A percentile compares a stretch with the other conserved stretches of the same genome.
Evolutionary conservation across 2,888 invertebrate genomes (phyloP).

Genomic region (Hydroisotoma schaefferi): DNA sequence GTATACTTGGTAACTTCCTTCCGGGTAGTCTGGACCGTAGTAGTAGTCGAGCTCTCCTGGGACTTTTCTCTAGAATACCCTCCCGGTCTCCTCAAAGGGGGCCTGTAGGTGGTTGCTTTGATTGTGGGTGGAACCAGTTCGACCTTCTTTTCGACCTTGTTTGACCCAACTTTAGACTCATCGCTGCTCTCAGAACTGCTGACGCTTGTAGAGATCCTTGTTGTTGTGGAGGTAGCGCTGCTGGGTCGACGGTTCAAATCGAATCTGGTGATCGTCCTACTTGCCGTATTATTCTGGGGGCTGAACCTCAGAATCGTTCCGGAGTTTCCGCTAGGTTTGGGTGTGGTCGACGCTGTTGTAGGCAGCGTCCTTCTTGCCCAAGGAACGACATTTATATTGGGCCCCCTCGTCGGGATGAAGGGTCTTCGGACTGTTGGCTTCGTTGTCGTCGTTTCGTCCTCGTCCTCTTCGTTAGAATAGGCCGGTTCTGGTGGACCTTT

Average conservation of each 20-base stretch:
- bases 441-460: constrained; percentile 2
- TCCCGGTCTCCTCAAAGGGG: constrained; percentile 38
- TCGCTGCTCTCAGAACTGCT: background rate
- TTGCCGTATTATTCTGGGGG: constrained; percentile 25
- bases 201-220: background rate
- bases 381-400: constrained; percentile 32
- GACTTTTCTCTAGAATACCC: constrained; percentile 26
- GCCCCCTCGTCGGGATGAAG: constrained; percentile 41
- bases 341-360: constrained; percentile 7
- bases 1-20: background rate
- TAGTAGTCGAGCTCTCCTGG: background rate
- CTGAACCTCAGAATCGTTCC: constrained; percentile 18
- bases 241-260: constrained; percentile 8
- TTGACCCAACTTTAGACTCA: background rate
- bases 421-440: constrained; percentile 33
- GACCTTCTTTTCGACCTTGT: background rate
- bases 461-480: constrained; percentile 4
- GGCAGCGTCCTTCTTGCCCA: constrained; percentile 36
- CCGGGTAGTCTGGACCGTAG: background rate
- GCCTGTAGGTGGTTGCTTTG: constrained; percentile 43
- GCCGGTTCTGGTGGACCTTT: background rate
- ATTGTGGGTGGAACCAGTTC: constrained; percentile 16
- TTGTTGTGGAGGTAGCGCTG: background rate
- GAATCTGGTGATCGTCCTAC: constrained; percentile 14
- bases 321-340: background rate